Evolutionary conservation across 2,113 vertebrate species (phyloP).

Genomic region (Paratilapia polleni): DNA sequence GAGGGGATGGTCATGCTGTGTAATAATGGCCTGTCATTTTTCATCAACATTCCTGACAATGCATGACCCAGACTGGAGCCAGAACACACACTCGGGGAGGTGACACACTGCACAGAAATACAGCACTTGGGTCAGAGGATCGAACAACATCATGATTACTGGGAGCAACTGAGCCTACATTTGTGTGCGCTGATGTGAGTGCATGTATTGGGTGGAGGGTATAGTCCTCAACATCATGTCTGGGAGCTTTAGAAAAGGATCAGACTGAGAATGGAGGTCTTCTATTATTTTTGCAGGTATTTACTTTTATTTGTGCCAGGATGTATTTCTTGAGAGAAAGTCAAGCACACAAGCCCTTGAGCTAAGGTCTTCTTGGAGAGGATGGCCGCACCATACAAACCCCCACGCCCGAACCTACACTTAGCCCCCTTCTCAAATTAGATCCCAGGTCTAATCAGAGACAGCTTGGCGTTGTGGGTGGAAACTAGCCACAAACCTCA

Average conservation of each 20-base stretch:
- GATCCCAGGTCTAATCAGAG: constrained; percentile 78
- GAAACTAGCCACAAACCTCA: constrained; percentile 80
- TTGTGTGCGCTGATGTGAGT: not conserved
- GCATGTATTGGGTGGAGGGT: not conserved
- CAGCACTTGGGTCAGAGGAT: constrained; percentile 66
- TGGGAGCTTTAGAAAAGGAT: constrained; percentile 3
- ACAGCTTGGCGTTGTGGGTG: constrained; percentile 76
- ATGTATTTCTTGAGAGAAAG: constrained; percentile 69
- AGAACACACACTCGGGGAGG: constrained; percentile 65
- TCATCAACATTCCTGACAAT: constrained; percentile 75
- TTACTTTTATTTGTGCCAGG: constrained; percentile 38
- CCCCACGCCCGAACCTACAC: constrained; percentile 50
- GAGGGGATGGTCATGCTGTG: constrained; percentile 48
- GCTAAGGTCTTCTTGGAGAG: constrained; percentile 58
- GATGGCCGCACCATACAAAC: constrained; percentile 54
- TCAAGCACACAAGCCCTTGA: constrained; percentile 63
- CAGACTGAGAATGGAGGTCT: not conserved
- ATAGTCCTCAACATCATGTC: constrained; percentile 8
- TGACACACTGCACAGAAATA: constrained; percentile 65
- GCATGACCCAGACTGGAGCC: constrained; percentile 75
- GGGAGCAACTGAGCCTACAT: constrained; percentile 22
- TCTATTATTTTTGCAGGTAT: too few relatives aligned
- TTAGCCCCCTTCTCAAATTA: constrained; percentile 74
- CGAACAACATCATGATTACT: constrained; percentile 60
- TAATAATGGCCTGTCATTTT: constrained; percentile 78